These are phyloP conservation scores for Platyura marginata DNA, from an alignment of 1,140 invertebrate genomes.

Conservation along the genomic window DNA sequence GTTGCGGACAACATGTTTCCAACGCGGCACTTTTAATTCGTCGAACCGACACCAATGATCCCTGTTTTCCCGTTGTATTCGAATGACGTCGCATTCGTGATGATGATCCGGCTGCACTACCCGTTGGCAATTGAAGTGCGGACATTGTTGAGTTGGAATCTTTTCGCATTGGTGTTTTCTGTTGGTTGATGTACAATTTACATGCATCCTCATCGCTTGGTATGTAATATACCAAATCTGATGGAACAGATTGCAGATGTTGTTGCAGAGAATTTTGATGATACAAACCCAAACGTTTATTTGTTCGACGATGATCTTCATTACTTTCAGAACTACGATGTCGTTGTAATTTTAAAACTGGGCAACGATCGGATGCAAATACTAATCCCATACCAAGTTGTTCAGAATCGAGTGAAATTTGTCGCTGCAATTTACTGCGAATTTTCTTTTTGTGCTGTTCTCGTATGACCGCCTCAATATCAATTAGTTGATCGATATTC, in stretches of 20 bases:
- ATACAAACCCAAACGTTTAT: background rate
- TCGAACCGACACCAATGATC: conserved; percentile 22
- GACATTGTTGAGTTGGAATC: conserved; percentile 39
- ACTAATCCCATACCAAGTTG: conserved; percentile 5
- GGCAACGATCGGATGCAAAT: background rate
- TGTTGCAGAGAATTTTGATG: conserved; percentile 3
- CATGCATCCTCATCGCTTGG: background rate
- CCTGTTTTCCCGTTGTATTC: conserved; percentile 25
- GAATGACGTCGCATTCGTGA: conserved; percentile 33
- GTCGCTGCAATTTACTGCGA: conserved; percentile 2
- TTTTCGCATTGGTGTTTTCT: conserved; percentile 23
- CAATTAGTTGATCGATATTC: conserved; percentile 2
- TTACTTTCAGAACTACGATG: conserved; percentile 22
- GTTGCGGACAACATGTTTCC: conserved; percentile 42
- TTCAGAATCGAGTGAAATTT: conserved; percentile 3
- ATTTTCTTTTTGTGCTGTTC: conserved; percentile 1
- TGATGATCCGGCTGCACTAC: background rate
- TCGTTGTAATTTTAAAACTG: conserved; percentile 12
- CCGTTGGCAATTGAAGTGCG: conserved; percentile 29
- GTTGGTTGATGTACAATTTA: background rate
- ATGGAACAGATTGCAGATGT: background rate
- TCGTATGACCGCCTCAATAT: background rate
- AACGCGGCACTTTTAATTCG: conserved; percentile 44
- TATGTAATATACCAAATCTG: background rate
- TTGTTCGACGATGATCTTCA: conserved; percentile 13